Percentiles rank a stretch among this genome's conserved stretches.
These are phyloP conservation scores for Trachythela sp. DNA, from an alignment of 64 coral and sea anemone species.

Conservation along the genomic window DNA sequence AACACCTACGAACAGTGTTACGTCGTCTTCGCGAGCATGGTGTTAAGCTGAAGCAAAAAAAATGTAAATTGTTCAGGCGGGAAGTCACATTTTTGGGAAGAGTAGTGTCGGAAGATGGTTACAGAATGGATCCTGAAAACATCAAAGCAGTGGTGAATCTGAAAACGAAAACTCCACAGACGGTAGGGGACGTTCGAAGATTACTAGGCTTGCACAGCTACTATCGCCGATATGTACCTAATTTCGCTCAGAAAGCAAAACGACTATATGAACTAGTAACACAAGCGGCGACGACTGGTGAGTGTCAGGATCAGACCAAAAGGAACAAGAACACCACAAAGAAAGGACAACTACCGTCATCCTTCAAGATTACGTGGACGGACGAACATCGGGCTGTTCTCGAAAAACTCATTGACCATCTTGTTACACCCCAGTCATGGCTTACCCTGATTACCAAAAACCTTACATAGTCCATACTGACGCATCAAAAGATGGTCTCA, in stretches of 20 bases:
- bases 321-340: background rate
- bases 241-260: background rate
- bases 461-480: background rate
- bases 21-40: background rate
- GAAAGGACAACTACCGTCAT: background rate
- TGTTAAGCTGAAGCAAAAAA: background rate
- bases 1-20: slow-evolving; percentile 5
- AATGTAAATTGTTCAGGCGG: background rate
- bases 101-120: background rate
- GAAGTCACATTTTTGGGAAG: background rate
- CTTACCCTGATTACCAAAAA: background rate
- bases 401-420: background rate
- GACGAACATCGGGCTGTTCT: background rate
- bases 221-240: slow-evolving; percentile 1
- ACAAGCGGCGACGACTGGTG: background rate
- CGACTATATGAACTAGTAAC: background rate
- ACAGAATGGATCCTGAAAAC: background rate
- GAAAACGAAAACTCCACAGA: background rate
- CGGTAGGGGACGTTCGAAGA: background rate
- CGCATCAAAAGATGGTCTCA: background rate
- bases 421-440: background rate
- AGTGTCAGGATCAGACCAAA: background rate
- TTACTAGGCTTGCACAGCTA: background rate
- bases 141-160: background rate
- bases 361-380: background rate